Conservation (phyloP, 2,888 invertebrate genomes). For the Pseudococcus viburni region DNA sequence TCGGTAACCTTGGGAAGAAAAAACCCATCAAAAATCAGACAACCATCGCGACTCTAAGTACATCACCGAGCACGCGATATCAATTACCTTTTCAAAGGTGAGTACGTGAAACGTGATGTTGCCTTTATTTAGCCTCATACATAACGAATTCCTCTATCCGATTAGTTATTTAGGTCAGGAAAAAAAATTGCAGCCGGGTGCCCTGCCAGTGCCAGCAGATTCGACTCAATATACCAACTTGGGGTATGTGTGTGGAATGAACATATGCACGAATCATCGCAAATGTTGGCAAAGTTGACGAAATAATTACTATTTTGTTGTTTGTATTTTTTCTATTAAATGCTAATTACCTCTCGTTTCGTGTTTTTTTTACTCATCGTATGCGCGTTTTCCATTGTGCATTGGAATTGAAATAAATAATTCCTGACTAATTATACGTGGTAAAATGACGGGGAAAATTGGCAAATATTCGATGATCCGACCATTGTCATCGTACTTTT, state of each 20-base stretch:
- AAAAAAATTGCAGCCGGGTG: background rate
- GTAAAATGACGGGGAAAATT: background rate
- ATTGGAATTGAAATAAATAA: background rate
- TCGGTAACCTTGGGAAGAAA: background rate
- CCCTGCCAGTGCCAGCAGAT: background rate
- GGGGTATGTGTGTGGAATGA: background rate
- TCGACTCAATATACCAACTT: background rate
- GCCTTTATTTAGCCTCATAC: slow-evolving; percentile 27
- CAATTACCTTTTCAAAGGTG: background rate
- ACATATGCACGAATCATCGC: slow-evolving; percentile 28
- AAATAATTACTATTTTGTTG: slow-evolving; percentile 44
- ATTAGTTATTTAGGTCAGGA: slow-evolving; percentile 4
- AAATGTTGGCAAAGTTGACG: slow-evolving; percentile 38
- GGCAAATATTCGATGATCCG: slow-evolving; percentile 1
- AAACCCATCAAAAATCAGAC: background rate
- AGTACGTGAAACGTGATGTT: background rate
- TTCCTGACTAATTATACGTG: slow-evolving; percentile 23
- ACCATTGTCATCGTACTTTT: background rate
- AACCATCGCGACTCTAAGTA: background rate
- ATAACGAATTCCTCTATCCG: background rate
- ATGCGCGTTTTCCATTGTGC: background rate
- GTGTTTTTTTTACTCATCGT: background rate
- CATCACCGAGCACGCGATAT: background rate
- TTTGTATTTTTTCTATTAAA: slow-evolving; percentile 26
- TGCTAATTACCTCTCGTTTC: slow-evolving; percentile 3